Evolutionary conservation across 2,797 vertebrate genomes (phyloP).

Genomic region (Melanogrammus aeglefinus): DNA sequence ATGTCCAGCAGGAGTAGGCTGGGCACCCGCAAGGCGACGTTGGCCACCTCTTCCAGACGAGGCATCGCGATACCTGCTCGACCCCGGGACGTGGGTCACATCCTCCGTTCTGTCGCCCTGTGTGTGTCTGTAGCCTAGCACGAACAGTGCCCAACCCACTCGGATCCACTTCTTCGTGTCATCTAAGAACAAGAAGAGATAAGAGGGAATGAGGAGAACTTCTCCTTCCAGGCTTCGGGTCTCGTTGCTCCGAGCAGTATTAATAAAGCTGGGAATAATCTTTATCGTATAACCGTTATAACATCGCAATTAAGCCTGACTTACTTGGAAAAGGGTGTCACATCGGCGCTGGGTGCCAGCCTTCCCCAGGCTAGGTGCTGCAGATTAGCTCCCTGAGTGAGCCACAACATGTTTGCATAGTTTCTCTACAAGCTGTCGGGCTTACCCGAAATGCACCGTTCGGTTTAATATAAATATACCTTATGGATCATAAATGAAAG

Average conservation of each 20-base stretch:
- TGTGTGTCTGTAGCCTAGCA: not conserved
- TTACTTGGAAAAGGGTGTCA: constrained; percentile 46
- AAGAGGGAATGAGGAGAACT: not conserved
- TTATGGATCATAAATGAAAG: not conserved
- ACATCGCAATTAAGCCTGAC: constrained; percentile 4
- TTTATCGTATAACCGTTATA: not conserved
- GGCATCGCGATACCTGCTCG: constrained; percentile 61
- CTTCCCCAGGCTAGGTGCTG: constrained; percentile 43
- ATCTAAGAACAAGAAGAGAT: not conserved
- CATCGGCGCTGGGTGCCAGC: constrained; percentile 38
- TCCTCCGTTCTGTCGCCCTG: constrained; percentile 11
- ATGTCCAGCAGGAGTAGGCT: constrained; percentile 80
- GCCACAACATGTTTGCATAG: constrained; percentile 42
- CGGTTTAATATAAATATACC: accelerated
- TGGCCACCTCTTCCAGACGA: constrained; percentile 78
- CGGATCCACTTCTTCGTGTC: not conserved
- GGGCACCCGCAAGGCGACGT: constrained; percentile 81
- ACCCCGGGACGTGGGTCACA: constrained; percentile 42
- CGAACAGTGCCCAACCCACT: not conserved
- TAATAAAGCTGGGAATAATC: not conserved
- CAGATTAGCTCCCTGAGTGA: constrained; percentile 29
- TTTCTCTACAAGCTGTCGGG: not conserved
- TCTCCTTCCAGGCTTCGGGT: too few species aligned
- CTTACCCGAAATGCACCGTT: not conserved
- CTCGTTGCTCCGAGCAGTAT: not conserved